phyloP scores from a whole-genome alignment of 2,113 vertebrate species.

The Oncorhynchus nerka region DNA sequence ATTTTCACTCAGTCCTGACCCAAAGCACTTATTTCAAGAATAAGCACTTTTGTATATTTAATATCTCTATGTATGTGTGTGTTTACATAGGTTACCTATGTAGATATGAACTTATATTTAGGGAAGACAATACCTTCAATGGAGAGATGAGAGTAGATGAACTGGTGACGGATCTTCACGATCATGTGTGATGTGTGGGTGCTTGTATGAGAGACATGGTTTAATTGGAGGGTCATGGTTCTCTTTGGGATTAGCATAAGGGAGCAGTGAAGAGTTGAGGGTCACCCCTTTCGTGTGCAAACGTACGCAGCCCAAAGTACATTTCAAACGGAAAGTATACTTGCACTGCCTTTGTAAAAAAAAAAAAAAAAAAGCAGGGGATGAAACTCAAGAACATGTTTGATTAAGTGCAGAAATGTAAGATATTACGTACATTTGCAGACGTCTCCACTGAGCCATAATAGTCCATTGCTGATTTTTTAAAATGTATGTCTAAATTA shows the following conservation, averaged over 20 bases:
- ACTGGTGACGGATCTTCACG: constrained; percentile 12
- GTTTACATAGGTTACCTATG: constrained; percentile 31
- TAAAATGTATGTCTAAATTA: constrained; percentile 35
- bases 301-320: constrained; percentile 71
- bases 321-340: constrained; percentile 65
- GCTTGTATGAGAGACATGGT: constrained; percentile 26
- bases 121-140: constrained; percentile 43
- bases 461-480: constrained; percentile 25
- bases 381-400: not conserved
- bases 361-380: constrained; percentile 39
- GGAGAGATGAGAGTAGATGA: constrained; percentile 42
- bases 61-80: constrained; percentile 30
- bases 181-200: not conserved
- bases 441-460: constrained; percentile 76
- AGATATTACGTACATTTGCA: constrained; percentile 5
- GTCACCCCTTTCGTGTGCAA: constrained; percentile 2
- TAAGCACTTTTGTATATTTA: constrained; percentile 80
- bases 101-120: constrained; percentile 63
- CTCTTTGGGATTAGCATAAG: constrained; percentile 26
- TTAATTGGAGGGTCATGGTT: constrained; percentile 19
- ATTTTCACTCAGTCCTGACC: constrained; percentile 74
- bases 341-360: constrained; percentile 70
- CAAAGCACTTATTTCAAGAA: constrained; percentile 86
- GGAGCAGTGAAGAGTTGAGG: not conserved
- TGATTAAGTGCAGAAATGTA: constrained; percentile 1